Base-by-base conservation (phyloP, 2,888 invertebrate species). In the Drosophila histrio region DNA sequence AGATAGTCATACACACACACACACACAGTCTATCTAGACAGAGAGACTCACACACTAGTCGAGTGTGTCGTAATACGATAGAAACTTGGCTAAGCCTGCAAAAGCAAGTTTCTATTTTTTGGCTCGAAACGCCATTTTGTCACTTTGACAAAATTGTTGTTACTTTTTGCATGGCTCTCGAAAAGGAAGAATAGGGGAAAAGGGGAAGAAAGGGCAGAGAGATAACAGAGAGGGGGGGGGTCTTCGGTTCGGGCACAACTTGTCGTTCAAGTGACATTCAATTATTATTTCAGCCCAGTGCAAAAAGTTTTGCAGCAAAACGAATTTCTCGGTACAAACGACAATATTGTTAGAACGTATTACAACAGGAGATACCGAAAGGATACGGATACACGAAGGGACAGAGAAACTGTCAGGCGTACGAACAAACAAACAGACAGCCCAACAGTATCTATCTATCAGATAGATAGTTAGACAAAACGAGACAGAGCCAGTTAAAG, bases 231-330 rank as follows among this genome's bases (percentile, higher is more conserved):
- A 7, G 17, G 17, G 15, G 17, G 9, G 47, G 41, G 43, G 8
- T 32, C 7, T 44, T 47, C 43, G 50, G 39, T n/a, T 39, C 22
- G 13, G 13, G 47, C 34, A 52, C 68, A 82, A 86, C 74, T 87
- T 88, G 88, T 83, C 88, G 84, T 84, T 84, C 84, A 84, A 84
- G 87, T 84, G 84, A 86, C 84, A 84, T 84, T 84, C 84, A 84
- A 84, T 84, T 84, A 84, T 88, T 84, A 84, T 88, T 84, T 88
- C 88, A 84, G 88, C 59, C 85, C 80, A 74, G 67, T 60, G 74
- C 68, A 60, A 66, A 87, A 82, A 85, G 49, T 85, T 82, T 84
- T 50, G 63, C 77, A 72, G 65, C 53, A 41, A 53, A 53, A 53
- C 39, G 30, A 53, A 63, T 59, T 69, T 22, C 26, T 52, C 44